A percentile compares a stretch with the other conserved stretches of the same genome.
Evolutionary conservation across 2,888 invertebrate species (phyloP).

Genomic region (Zootermopsis nevadensis): DNA sequence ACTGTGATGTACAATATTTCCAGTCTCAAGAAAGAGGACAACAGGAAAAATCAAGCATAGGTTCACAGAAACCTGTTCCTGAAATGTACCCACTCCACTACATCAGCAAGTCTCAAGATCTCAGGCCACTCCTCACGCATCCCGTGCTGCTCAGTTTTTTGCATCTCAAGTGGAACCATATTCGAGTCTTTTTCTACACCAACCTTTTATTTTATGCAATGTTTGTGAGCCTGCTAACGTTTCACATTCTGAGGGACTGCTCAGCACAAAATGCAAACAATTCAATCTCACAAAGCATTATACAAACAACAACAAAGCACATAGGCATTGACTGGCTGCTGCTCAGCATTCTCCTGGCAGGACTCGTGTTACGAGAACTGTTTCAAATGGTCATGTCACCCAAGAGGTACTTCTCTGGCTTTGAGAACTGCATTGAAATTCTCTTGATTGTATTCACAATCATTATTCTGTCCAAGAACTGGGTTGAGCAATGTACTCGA

Average conservation of each 20-base stretch:
- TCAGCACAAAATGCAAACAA: constrained; percentile 40
- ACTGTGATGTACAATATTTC: not conserved
- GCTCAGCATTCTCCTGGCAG: constrained; percentile 66
- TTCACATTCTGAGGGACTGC: constrained; percentile 71
- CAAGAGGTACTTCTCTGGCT: constrained; percentile 25
- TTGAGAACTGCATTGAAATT: constrained; percentile 81
- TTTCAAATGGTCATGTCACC: constrained; percentile 79
- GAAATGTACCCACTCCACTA: constrained; percentile 82
- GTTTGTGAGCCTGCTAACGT: constrained; percentile 75
- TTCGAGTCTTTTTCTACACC: constrained; percentile 58
- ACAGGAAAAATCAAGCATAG: not conserved
- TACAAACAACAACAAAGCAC: not conserved
- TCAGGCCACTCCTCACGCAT: constrained; percentile 78
- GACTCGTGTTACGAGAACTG: constrained; percentile 74
- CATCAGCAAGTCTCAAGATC: constrained; percentile 75
- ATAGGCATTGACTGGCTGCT: constrained; percentile 4
- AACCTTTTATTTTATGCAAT: constrained; percentile 79
- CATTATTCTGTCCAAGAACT: constrained; percentile 61
- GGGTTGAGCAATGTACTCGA: constrained; percentile 60
- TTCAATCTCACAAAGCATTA: not conserved
- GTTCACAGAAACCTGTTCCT: constrained; percentile 38
- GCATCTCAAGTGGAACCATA: constrained; percentile 83
- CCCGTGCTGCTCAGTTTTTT: constrained; percentile 84
- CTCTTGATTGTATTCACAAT: constrained; percentile 73
- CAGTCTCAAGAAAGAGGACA: not conserved